phyloP scores from a whole-genome alignment of 2,113 vertebrate species.

The Macheiramphus alcinus region DNA sequence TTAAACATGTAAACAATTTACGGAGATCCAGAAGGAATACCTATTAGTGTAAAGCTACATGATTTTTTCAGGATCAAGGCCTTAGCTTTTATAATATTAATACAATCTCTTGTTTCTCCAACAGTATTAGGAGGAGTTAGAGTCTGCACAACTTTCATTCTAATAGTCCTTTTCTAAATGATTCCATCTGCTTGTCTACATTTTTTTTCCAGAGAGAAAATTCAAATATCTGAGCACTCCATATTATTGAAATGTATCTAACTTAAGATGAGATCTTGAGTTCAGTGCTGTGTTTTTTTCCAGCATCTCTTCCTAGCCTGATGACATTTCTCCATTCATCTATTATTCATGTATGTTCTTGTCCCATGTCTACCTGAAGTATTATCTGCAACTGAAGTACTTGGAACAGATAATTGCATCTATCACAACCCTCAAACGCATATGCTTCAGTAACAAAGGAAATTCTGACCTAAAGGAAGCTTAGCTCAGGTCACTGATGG shows the following conservation, averaged over 20 bases:
- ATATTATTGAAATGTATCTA: neutral
- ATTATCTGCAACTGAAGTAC: neutral
- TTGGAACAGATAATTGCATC: neutral
- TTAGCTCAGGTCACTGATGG: neutral
- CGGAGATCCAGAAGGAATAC: neutral
- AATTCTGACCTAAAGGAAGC: neutral
- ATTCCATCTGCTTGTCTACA: neutral
- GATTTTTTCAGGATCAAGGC: neutral
- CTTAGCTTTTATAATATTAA: neutral
- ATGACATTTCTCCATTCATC: neutral
- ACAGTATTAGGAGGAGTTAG: neutral
- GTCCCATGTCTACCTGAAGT: neutral
- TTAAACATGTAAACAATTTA: neutral
- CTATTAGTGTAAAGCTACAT: neutral
- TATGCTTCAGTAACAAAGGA: neutral
- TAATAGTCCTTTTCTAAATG: neutral
- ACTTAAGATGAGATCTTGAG: neutral
- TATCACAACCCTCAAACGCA: neutral
- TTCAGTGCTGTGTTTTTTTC: neutral
- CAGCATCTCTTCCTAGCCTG: neutral
- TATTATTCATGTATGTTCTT: slow-evolving; percentile 8
- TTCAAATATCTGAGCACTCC: neutral
- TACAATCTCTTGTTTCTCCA: neutral
- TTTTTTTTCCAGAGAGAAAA: neutral
- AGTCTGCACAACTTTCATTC: neutral